Conservation (phyloP, 2,888 invertebrate species). For the Rutpela maculata region DNA sequence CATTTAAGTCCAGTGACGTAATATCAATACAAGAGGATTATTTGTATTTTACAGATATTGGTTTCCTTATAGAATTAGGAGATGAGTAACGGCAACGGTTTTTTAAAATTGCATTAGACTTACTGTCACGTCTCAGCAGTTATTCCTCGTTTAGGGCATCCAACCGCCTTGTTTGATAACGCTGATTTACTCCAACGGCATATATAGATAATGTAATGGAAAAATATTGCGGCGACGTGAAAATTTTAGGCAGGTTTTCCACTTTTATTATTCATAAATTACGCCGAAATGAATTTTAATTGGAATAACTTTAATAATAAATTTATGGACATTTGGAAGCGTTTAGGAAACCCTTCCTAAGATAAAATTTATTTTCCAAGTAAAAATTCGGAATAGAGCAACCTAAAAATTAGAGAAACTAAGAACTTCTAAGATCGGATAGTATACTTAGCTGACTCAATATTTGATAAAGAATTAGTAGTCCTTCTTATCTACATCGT, state of each 20-base stretch:
- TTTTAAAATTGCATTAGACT: constrained; percentile 70
- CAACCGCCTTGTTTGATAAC: constrained; percentile 69
- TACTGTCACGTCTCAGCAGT: constrained; percentile 72
- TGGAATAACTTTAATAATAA: not conserved
- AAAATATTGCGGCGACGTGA: constrained; percentile 72
- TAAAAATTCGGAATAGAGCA: no score
- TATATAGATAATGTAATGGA: constrained; percentile 74
- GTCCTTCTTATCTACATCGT: no score
- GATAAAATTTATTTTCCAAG: no score
- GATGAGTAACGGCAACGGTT: constrained; percentile 26
- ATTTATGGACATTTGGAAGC: not conserved
- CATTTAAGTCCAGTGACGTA: not conserved
- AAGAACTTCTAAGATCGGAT: no score
- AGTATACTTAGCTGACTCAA: no score
- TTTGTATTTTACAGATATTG: not conserved
- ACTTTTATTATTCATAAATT: constrained; percentile 51
- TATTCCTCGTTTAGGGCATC: constrained; percentile 72
- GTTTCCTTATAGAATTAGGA: constrained; percentile 35
- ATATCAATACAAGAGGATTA: not conserved
- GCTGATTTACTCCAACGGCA: constrained; percentile 72
- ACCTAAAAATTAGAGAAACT: no score
- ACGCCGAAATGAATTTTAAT: constrained; percentile 25
- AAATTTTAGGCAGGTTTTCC: constrained; percentile 45
- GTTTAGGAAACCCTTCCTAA: not conserved
- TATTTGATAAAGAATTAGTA: no score